Percentiles rank a stretch among this genome's conserved stretches.
Conservation (phyloP, 2,797 vertebrate genomes). For the Danio choprae region DNA sequence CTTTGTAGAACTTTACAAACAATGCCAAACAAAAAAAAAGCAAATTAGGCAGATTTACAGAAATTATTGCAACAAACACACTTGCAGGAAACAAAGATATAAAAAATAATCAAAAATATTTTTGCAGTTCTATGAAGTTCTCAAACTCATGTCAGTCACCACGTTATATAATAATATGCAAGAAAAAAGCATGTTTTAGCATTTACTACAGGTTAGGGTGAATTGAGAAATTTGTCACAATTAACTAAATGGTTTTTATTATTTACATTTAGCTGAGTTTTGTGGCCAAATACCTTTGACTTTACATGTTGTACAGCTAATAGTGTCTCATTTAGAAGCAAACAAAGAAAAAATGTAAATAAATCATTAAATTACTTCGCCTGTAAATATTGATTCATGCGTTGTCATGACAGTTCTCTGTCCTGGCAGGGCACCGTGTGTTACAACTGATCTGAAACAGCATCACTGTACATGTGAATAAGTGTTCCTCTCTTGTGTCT, state of each 20-base stretch:
- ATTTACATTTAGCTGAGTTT: background rate
- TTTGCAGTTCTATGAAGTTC: background rate
- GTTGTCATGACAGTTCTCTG: constrained; percentile 28
- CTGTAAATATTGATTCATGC: constrained; percentile 29
- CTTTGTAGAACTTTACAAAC: background rate
- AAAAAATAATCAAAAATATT: background rate
- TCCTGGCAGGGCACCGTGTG: constrained; percentile 44
- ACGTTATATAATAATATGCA: constrained; percentile 25
- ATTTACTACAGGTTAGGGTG: constrained; percentile 15
- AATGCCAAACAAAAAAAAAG: background rate
- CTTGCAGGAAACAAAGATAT: background rate
- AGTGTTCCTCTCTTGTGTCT: constrained; percentile 64
- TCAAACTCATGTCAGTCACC: constrained; percentile 22
- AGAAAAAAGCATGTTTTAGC: background rate
- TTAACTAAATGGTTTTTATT: background rate
- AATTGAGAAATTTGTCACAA: constrained; percentile 10
- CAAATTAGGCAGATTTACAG: background rate
- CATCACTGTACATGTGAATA: constrained; percentile 51
- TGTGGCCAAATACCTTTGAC: background rate
- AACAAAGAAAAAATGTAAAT: background rate
- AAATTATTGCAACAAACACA: background rate
- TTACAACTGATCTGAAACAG: constrained; percentile 41
- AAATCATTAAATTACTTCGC: too few species aligned
- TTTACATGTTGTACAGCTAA: background rate
- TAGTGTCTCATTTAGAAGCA: background rate